These are phyloP conservation scores for Plectrocnemia conspersa DNA, from an alignment of 1,140 invertebrate genomes.

Conservation along the genomic window DNA sequence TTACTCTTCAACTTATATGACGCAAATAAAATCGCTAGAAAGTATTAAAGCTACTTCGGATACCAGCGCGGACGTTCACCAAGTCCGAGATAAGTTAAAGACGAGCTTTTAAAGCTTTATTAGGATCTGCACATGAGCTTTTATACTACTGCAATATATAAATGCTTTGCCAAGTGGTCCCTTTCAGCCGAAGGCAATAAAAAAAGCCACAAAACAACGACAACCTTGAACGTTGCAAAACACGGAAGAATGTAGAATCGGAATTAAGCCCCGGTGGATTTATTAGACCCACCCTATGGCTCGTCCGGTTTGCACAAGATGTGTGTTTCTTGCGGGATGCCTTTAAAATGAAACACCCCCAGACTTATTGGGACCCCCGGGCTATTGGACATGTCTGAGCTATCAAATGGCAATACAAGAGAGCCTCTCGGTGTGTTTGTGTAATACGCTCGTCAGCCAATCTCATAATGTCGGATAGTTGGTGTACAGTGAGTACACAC, in stretches of 20 bases:
- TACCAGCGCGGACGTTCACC: conserved; percentile 14
- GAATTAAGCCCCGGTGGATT: conserved; percentile 26
- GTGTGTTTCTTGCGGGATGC: conserved; percentile 4
- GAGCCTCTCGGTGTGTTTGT: neutral
- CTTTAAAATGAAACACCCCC: conserved; percentile 24
- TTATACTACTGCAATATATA: no score
- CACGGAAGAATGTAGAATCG: conserved; percentile 21
- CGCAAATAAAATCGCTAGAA: conserved; percentile 22
- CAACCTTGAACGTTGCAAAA: conserved; percentile 19
- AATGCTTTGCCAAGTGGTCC: conserved; percentile 5
- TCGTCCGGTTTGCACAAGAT: conserved; percentile 1
- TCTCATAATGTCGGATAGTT: conserved; percentile 2
- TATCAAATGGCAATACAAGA: conserved; percentile 9
- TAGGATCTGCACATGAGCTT: conserved; percentile 24
- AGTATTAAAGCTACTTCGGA: conserved; percentile 18
- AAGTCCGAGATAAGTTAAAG: conserved; percentile 30
- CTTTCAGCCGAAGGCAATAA: no score
- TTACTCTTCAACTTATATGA: conserved; percentile 16
- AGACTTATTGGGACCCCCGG: no score
- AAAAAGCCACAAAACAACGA: no score
- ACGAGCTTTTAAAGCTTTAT: conserved; percentile 31
- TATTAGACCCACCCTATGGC: conserved; percentile 19
- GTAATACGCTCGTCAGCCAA: neutral
- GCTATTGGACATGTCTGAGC: conserved; percentile 13
- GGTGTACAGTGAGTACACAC: no score